Evolutionary conservation across 2,113 vertebrate genomes (phyloP), one percentile per base, ranked within the genome.

Genomic region (Rhinoptilus africanus): DNA sequence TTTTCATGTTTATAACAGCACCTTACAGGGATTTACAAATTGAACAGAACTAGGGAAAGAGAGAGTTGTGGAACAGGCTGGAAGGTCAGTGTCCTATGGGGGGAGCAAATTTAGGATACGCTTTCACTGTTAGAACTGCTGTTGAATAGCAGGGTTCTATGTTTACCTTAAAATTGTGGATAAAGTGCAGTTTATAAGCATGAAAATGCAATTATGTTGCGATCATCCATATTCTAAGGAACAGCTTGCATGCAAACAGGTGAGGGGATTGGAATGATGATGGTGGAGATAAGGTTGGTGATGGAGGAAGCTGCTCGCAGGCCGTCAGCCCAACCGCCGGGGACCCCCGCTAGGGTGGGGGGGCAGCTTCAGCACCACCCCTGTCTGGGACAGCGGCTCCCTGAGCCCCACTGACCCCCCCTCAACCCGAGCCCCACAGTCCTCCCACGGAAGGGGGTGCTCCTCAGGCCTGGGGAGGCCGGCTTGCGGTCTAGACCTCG

Each of bases 261-360:
- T 63, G 37, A 59, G 34, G 37, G 22, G 26, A 22, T 71, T 74
- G 51, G 28, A 81, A 54, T 62, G 56, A 48, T 54, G n/a, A 16
- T 11, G 28, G 23, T 2, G 14, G 9, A 12, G 28, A 6, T 3
- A 3, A 1, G 3, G 10, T 20, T 8, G 4, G 23, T 5, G 59
- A 6, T 20, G 23, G 62, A 34, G 48, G 43, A 24, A 6, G 62
- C 34, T 4, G 39, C 37, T 4, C 8, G 8, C 3, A 3, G 53
- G 35, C 53, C 4, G 2, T 2, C 3, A 5, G 45, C 8, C 3
- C 26, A 7, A 5, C 3, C 6, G 22, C 2, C 2, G 34, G 54
- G 13, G 54, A 37, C 22, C 45, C 19, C 12, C 17, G 10, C 21
- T 3, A 14, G 47, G 21, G 50, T 6, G 8, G n/a, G 50, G 50